phyloP scores from a whole-genome alignment of 2,113 vertebrate species.

The Polypterus bichir region DNA sequence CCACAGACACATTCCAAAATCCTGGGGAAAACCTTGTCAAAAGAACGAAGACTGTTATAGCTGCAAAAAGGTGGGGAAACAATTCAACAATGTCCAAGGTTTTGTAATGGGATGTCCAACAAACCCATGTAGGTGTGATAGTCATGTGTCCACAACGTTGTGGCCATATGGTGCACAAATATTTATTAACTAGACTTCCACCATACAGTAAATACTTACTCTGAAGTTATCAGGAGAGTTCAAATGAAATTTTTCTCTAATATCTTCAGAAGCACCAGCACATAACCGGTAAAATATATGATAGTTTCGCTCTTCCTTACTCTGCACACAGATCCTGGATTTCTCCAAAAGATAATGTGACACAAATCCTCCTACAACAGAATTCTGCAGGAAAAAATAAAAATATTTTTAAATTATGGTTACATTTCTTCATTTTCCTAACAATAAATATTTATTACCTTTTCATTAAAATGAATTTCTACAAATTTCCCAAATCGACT shows the following conservation, averaged over 20 bases:
- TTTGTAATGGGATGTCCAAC: too few species aligned
- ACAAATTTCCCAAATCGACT: conserved; percentile 97
- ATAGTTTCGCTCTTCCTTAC: conserved; percentile 91
- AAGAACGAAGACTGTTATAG: too few species aligned
- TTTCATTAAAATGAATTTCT: conserved; percentile 94
- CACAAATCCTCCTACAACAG: conserved; percentile 90
- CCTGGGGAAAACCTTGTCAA: too few species aligned
- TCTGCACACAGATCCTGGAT: conserved; percentile 89
- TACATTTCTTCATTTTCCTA: not conserved
- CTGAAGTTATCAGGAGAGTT: conserved; percentile 81
- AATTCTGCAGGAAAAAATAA: conserved; percentile 53
- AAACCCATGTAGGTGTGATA: too few species aligned
- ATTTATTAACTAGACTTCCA: not conserved
- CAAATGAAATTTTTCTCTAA: conserved; percentile 76
- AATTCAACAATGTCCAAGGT: too few species aligned
- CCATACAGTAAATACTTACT: conserved; percentile 48
- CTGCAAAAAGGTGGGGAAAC: too few species aligned
- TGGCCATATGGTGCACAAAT: too few species aligned
- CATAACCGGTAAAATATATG: conserved; percentile 95
- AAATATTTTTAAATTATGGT: not conserved
- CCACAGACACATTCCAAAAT: too few species aligned
- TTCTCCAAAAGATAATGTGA: conserved; percentile 97
- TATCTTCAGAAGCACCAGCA: conserved; percentile 84
- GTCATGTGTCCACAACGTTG: too few species aligned
- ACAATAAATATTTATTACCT: conserved; percentile 48